phyloP scores from a whole-genome alignment of 2,888 invertebrate species.

The Liodrosophila aerea region DNA sequence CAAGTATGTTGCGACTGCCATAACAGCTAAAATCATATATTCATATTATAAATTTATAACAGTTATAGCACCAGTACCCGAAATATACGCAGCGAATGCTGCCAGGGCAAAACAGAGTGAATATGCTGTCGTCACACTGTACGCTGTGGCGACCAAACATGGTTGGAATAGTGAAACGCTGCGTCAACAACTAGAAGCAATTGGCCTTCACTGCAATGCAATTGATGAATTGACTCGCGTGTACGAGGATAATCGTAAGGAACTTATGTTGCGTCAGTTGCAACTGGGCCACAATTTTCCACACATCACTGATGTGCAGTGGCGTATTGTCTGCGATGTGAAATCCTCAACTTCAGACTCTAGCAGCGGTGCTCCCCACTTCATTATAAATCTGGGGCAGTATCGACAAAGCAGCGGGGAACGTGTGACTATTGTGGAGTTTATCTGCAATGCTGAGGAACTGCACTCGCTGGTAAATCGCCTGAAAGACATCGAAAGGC shows the following conservation, averaged over 20 bases:
- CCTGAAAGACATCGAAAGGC: slow-evolving; percentile 81
- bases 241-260: slow-evolving; percentile 79
- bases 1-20: slow-evolving; percentile 67
- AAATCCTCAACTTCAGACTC: slow-evolving; percentile 79
- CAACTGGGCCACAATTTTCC: slow-evolving; percentile 79
- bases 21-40: background rate
- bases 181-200: slow-evolving; percentile 73
- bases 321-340: slow-evolving; percentile 81
- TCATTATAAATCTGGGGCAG: slow-evolving; percentile 80
- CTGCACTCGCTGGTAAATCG: slow-evolving; percentile 81
- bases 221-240: slow-evolving; percentile 77
- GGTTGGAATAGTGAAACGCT: slow-evolving; percentile 70
- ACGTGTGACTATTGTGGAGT: slow-evolving; percentile 79
- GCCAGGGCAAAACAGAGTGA: slow-evolving; percentile 81
- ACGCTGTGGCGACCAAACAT: slow-evolving; percentile 79
- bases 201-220: slow-evolving; percentile 59
- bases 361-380: slow-evolving; percentile 77
- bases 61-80: slow-evolving; percentile 82
- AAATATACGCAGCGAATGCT: slow-evolving; percentile 81
- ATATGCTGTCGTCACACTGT: slow-evolving; percentile 79
- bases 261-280: slow-evolving; percentile 76
- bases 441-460: slow-evolving; percentile 82
- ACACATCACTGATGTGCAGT: slow-evolving; percentile 81
- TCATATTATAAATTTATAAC: background rate
- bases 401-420: slow-evolving; percentile 79